These are phyloP conservation scores for Thamnaconus septentrionalis DNA, from an alignment of 2,113 vertebrate species.

Conservation along the genomic window DNA sequence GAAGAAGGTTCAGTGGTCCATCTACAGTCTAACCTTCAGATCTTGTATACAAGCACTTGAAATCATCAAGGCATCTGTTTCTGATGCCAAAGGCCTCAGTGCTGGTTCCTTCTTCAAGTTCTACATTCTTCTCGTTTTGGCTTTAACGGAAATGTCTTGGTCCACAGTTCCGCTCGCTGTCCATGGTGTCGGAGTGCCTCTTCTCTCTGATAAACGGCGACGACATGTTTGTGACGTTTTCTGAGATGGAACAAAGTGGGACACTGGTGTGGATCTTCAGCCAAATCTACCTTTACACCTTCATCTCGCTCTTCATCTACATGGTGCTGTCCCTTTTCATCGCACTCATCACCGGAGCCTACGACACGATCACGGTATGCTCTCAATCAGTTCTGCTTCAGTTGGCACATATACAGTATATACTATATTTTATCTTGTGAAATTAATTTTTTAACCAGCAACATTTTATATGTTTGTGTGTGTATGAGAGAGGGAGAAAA, in stretches of 20 bases:
- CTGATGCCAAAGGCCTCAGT: no score
- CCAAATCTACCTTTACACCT: constrained; percentile 92
- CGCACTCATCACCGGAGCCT: constrained; percentile 94
- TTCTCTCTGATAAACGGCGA: constrained; percentile 83
- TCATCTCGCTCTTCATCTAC: constrained; percentile 98
- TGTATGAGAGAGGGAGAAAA: no score
- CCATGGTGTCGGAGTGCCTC: constrained; percentile 92
- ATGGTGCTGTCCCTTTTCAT: constrained; percentile 98
- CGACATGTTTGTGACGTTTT: constrained; percentile 80
- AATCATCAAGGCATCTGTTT: no score
- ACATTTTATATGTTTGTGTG: no score
- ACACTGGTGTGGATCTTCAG: constrained; percentile 78
- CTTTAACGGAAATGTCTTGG: not conserved
- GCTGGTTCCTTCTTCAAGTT: not conserved
- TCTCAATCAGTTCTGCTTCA: not conserved
- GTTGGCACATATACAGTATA: no score
- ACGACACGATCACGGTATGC: constrained; percentile 88
- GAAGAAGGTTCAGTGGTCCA: no score
- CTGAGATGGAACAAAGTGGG: constrained; percentile 72
- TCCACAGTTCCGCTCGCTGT: constrained; percentile 87
- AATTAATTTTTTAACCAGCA: no score
- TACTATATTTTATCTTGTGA: no score
- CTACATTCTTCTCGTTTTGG: not conserved
- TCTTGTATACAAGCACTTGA: no score
- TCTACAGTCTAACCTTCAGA: no score